Conservation (phyloP, 2,113 vertebrate genomes). For the Hippocampus mohnikei region DNA sequence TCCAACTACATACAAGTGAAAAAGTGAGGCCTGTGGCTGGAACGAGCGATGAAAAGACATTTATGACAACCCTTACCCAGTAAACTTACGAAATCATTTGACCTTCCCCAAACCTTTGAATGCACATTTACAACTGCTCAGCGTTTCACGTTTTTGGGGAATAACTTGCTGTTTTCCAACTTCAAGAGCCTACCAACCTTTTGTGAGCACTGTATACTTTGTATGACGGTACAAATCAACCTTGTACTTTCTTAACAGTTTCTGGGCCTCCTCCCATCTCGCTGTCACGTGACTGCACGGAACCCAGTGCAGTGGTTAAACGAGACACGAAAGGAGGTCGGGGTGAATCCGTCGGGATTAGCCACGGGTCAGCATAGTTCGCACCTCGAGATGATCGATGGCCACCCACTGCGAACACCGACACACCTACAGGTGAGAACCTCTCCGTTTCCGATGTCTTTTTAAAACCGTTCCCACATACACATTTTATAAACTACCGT, state of each 20-base stretch:
- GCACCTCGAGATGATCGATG: conserved; percentile 15
- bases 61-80: neutral
- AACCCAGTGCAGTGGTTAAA: conserved; percentile 32
- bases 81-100: too few species aligned
- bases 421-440: conserved; percentile 40
- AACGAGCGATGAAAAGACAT: neutral
- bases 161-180: too few species aligned
- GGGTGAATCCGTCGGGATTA: conserved; percentile 59
- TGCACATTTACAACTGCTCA: neutral
- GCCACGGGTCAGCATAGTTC: conserved; percentile 19
- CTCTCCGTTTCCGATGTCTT: neutral
- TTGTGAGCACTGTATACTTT: neutral
- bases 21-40: neutral
- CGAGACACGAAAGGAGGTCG: conserved; percentile 12
- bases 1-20: too few species aligned
- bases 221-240: neutral
- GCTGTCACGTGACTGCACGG: conserved; percentile 53
- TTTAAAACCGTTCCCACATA: neutral
- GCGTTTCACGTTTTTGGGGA: too few species aligned
- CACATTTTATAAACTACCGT: neutral
- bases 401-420: conserved; percentile 14
- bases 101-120: neutral
- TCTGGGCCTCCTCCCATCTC: conserved; percentile 1
- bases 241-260: neutral
- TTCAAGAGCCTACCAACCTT: neutral